These are phyloP conservation scores for Thalassaphorura encarpata DNA, from an alignment of 1,140 invertebrate genomes.

Conservation along the genomic window DNA sequence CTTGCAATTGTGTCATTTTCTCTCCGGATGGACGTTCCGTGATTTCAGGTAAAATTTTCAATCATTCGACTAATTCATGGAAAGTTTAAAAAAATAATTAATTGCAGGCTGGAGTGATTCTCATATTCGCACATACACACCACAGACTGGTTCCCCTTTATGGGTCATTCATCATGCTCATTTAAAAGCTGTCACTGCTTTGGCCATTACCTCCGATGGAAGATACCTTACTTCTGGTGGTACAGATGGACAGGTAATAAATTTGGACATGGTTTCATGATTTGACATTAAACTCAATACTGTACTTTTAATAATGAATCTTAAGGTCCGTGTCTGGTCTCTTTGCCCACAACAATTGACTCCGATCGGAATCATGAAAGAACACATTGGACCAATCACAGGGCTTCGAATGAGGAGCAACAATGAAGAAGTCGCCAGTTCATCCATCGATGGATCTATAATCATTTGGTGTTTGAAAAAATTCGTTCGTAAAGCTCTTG, in stretches of 20 bases:
- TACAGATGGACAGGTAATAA: constrained; percentile 64
- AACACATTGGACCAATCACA: constrained; percentile 77
- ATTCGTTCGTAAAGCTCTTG: constrained; percentile 59
- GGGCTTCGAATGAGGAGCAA: constrained; percentile 63
- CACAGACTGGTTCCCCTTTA: constrained; percentile 63
- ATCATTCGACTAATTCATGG: not conserved
- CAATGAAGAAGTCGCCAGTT: constrained; percentile 69
- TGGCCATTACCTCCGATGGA: constrained; percentile 60
- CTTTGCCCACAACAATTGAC: constrained; percentile 52
- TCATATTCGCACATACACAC: constrained; percentile 63
- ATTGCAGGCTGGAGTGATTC: constrained; percentile 16
- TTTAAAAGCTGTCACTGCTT: constrained; percentile 58
- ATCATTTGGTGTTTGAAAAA: constrained; percentile 69
- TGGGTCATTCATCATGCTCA: constrained; percentile 76
- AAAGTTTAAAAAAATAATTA: not conserved
- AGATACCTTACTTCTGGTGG: constrained; percentile 70
- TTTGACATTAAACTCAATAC: not conserved
- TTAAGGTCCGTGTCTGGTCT: constrained; percentile 53
- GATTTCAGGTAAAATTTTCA: constrained; percentile 49
- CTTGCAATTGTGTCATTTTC: constrained; percentile 66
- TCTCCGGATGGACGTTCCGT: constrained; percentile 65
- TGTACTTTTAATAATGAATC: not conserved
- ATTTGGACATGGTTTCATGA: too few relatives aligned
- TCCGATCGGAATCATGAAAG: constrained; percentile 63
- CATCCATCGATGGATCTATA: constrained; percentile 77